Conservation (phyloP, 2,797 vertebrate species). For the Anas georgica region DNA sequence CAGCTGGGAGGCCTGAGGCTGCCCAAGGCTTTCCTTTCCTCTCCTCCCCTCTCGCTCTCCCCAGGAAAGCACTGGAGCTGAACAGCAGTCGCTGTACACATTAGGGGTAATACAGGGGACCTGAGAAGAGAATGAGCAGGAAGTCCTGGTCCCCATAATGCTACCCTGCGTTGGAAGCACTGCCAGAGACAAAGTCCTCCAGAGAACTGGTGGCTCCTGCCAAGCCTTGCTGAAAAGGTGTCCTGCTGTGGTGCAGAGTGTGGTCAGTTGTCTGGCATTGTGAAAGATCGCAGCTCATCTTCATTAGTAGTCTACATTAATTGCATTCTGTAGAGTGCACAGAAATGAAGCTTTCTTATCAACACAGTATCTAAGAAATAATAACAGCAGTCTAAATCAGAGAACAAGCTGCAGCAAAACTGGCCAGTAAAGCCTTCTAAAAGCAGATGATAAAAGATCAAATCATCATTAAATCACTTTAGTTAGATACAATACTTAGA, state of each 20-base stretch:
- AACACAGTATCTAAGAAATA: neutral
- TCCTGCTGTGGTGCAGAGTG: neutral
- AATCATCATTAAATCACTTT: conserved; percentile 3
- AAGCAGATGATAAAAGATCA: neutral
- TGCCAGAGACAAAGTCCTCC: neutral
- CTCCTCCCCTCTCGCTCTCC: neutral
- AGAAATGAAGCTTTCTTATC: neutral
- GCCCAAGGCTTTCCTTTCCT: neutral
- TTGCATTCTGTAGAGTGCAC: neutral
- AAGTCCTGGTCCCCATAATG: neutral
- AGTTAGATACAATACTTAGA: neutral
- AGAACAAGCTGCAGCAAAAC: neutral
- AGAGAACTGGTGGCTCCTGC: neutral
- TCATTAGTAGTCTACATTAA: neutral
- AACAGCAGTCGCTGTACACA: neutral
- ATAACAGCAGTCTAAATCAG: neutral
- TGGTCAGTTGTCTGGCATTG: neutral
- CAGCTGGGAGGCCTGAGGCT: neutral
- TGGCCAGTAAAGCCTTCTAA: neutral
- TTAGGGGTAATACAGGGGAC: neutral
- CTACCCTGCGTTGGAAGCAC: neutral
- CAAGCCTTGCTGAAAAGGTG: neutral
- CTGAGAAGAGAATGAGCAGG: neutral
- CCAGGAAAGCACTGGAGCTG: neutral
- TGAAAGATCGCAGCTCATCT: neutral